Base-by-base conservation (phyloP, 2,113 vertebrate species). In the Tragulus kanchil region DNA sequence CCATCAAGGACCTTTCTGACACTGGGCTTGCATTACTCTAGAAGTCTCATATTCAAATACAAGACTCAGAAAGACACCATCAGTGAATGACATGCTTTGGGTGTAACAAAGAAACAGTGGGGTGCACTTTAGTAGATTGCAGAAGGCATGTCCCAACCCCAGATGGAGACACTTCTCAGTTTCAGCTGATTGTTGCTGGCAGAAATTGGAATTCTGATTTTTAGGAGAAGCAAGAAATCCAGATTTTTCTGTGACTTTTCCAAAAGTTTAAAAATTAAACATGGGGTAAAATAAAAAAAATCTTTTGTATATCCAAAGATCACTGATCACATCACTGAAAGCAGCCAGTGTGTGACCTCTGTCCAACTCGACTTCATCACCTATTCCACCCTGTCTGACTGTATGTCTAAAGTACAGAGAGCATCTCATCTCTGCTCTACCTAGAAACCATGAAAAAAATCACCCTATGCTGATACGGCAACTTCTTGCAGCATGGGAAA, bases 181-280 rank as follows among this genome's bases (percentile, higher is more conserved):
- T 81, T 42, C 21, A 65, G 25, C 56, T 89, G n/a, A 25, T 25
- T 50, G 42, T 45, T 75, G 11, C 31, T 23, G 78, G 78, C 54
- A 89, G 69, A 62, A 58, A 85, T 15, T 77, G 15, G 45, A 28
- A 84, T 28, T 48, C 54, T 25, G 21, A 23, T 92, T 94, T 84
- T 82, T 62, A 78, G 31, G 36, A 78, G 56, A 84, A 84, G 50
- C 50, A 75, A 21, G 13, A 79, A 45, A 89, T 50, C 31, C 28
- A 85, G 19, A 81, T 73, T 92, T 94, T 92, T 89, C 25, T 79
- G 25, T 71, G 12, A 62, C 69, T 71, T 93, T 21, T 58, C 64
- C 42, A 11, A 81, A 69, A 69, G 52, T 85, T 79, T 31, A 58
- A 25, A 62, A 85, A 10, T 85, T 81, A 93, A 8, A 9, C 64